Percentiles rank a stretch among this genome's conserved stretches.
These are phyloP conservation scores for Neuroterus valhalla DNA, from an alignment of 1,140 invertebrate species.

Conservation along the genomic window DNA sequence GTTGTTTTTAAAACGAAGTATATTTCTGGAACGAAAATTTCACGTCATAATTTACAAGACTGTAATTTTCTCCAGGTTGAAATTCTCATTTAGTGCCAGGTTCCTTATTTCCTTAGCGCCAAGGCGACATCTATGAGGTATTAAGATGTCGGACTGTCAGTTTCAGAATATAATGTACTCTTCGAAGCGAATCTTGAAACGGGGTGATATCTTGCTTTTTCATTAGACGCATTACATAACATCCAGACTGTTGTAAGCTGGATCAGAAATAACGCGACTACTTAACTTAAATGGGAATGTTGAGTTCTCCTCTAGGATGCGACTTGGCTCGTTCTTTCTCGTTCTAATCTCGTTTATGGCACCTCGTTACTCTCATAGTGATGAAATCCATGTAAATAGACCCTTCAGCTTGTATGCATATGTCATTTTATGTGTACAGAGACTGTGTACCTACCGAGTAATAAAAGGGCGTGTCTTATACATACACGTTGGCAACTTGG, in stretches of 20 bases:
- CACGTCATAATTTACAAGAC: too few relatives aligned
- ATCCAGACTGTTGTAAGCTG: slow-evolving; percentile 13
- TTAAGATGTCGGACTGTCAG: slow-evolving; percentile 27
- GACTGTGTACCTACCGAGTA: slow-evolving; percentile 52
- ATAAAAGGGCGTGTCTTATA: slow-evolving; percentile 58
- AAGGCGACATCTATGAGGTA: slow-evolving; percentile 25
- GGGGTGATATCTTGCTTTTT: slow-evolving; percentile 6
- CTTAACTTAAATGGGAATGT: slow-evolving; percentile 35
- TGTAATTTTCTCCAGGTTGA: too few relatives aligned
- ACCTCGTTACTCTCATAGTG: slow-evolving; percentile 51
- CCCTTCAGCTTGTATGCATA: slow-evolving; percentile 45
- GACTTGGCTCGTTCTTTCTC: slow-evolving; percentile 57
- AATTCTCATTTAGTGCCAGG: too few relatives aligned
- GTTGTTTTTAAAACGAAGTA: too few relatives aligned
- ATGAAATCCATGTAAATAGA: slow-evolving; percentile 62
- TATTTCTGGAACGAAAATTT: too few relatives aligned
- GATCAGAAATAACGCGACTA: slow-evolving; percentile 17
- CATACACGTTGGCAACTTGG: slow-evolving; percentile 61
- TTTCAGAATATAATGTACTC: slow-evolving; percentile 26
- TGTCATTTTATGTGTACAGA: slow-evolving; percentile 48
- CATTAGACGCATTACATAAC: slow-evolving; percentile 18
- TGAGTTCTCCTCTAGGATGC: slow-evolving; percentile 50
- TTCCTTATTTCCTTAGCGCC: slow-evolving; percentile 9
- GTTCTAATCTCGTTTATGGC: slow-evolving; percentile 59
- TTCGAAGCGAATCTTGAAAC: slow-evolving; percentile 11